Percentiles rank a stretch among this genome's conserved stretches.
These are phyloP conservation scores for Gymnothorax reevesii DNA, from an alignment of 2,797 vertebrate species.

Conservation along the genomic window DNA sequence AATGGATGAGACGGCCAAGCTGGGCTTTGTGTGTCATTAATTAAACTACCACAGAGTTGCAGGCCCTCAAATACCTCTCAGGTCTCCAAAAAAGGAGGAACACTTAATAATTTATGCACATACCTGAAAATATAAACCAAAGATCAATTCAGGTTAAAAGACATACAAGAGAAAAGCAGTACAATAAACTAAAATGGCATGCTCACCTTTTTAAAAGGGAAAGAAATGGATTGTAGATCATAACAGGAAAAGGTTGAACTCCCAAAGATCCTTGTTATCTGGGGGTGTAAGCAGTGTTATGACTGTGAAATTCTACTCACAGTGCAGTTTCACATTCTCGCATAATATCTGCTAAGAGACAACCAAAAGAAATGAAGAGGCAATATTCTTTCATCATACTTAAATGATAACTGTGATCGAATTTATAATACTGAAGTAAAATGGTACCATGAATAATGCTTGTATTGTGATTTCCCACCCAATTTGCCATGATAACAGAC, in stretches of 20 bases:
- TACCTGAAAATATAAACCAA: neutral
- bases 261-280: neutral
- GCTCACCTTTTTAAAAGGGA: neutral
- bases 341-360: neutral
- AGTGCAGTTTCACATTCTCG: neutral
- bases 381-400: neutral
- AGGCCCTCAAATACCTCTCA: neutral
- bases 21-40: neutral
- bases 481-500: neutral
- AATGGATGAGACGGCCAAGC: neutral
- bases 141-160: neutral
- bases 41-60: neutral
- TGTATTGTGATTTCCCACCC: neutral
- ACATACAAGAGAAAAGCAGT: neutral
- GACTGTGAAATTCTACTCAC: neutral
- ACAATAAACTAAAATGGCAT: neutral
- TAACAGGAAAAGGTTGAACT: neutral
- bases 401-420: neutral
- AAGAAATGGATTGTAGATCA: neutral
- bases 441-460: neutral
- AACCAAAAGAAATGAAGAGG: conserved; percentile 4
- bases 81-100: neutral
- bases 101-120: neutral
- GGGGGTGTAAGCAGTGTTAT: neutral
- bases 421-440: conserved; percentile 10